These are phyloP conservation scores for Miichthys miiuy DNA, from an alignment of 2,797 vertebrate species.

Conservation along the genomic window DNA sequence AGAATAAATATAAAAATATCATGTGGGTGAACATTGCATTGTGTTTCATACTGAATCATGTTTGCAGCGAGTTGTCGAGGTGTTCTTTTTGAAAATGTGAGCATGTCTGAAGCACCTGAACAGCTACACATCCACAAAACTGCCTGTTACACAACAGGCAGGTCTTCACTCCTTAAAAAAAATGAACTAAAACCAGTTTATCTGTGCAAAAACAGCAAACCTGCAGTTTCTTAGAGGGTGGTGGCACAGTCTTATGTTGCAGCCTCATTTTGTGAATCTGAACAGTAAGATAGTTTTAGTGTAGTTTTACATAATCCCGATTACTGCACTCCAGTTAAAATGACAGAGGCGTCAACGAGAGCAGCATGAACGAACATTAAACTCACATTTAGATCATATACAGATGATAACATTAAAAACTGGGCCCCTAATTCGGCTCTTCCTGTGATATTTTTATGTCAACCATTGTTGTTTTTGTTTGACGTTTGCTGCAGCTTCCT, in stretches of 20 bases:
- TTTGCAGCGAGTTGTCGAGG: too few species aligned
- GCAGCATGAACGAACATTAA: neutral
- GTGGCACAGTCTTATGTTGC: neutral
- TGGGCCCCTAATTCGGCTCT: neutral
- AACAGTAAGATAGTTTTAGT: neutral
- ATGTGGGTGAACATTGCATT: neutral
- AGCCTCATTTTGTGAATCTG: neutral
- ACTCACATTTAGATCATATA: neutral
- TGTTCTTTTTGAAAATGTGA: neutral
- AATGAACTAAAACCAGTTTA: neutral
- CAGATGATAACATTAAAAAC: neutral
- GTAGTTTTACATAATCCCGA: neutral
- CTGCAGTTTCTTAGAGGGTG: neutral
- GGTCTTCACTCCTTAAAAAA: neutral
- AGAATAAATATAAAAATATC: neutral
- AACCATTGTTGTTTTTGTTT: neutral
- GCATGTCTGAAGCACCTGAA: neutral
- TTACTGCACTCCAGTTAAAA: neutral
- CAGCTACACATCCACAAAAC: neutral
- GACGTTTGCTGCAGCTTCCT: neutral
- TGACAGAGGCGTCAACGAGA: neutral
- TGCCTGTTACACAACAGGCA: neutral
- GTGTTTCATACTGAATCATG: neutral
- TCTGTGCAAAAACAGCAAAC: too few species aligned
- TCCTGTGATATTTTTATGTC: neutral